Evolutionary conservation across 2,797 vertebrate genomes (phyloP).

Genomic region (Anabas testudineus): DNA sequence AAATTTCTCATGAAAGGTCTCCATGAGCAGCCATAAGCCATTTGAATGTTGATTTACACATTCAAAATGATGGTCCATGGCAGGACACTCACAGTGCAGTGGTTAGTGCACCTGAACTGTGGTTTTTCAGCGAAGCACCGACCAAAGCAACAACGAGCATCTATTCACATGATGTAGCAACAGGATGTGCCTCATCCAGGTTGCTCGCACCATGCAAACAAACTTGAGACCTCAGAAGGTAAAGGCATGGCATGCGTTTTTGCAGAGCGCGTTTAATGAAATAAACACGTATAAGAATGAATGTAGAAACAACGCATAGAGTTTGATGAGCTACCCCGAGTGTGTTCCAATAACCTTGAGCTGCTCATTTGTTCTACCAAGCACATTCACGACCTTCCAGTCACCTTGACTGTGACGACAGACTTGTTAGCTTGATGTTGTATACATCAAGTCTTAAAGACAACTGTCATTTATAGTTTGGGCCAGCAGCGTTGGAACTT

Average conservation of each 20-base stretch:
- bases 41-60: slow-evolving; percentile 48
- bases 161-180: slow-evolving; percentile 24
- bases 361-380: background rate
- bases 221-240: too few species aligned
- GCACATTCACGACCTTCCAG: too few species aligned
- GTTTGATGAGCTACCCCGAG: too few species aligned
- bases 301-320: too few species aligned
- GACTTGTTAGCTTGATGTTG: background rate
- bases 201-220: background rate
- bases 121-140: slow-evolving; percentile 2
- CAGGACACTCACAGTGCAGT: background rate
- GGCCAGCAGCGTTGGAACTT: slow-evolving; percentile 6
- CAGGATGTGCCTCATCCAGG: background rate
- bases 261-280: too few species aligned
- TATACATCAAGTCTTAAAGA: background rate
- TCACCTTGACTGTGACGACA: background rate
- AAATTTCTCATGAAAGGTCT: slow-evolving; percentile 10
- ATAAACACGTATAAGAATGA: too few species aligned
- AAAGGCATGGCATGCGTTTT: too few species aligned
- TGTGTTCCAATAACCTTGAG: background rate
- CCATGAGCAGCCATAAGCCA: slow-evolving; percentile 12
- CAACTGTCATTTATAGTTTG: slow-evolving; percentile 11
- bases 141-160: slow-evolving; percentile 16
- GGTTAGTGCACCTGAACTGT: slow-evolving; percentile 18
- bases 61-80: slow-evolving; percentile 9